Base-by-base conservation (phyloP, 2,888 invertebrate species). In the Leucozona laternaria region DNA sequence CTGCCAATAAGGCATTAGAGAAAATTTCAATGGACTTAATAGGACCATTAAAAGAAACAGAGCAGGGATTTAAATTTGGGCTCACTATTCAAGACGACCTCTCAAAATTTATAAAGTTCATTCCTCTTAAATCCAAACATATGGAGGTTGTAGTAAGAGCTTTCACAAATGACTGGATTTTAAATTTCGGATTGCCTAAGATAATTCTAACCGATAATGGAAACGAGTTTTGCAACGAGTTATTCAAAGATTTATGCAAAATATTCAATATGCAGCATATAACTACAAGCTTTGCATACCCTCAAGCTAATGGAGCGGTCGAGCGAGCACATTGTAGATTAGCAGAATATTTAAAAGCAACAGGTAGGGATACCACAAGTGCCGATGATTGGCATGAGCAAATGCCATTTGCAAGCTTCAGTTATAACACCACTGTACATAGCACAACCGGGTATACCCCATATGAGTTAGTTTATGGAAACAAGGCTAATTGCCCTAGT, bases 401-500 rank as follows among this genome's bases (percentile, higher is more conserved):
- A 15, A 50, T 66, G 66, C 50, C 66, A 28, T 45, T 28, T 50
- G 66, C 50, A 55, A 70, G 37, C n/a, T 71, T 57, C 22, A 57
- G 71, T 57, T 71, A 57, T 37, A 55, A 45, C 17, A 71, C 71
- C 43, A 57, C 71, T 28, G 28, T 57, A 17, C 71, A 71, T 20
- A 43, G 45, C 34, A 71, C 57, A 22, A 71, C 31, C 8, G 57
- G 43, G 11, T 71, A 71, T 11, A 71, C 57, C 28, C 57, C 71
- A 5, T 71, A 71, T 13, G 57, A 71, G 31, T 57, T 57, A 57
- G 57, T 71, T 45, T 71, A 57, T 22, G 55, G 71, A 28, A 57
- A 43, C 17, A 40, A 15, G 5, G 57, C 71, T 55, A 71, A 71
- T 57, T 43, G 43, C n/a, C 66, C 50, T n/a, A 66, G 45, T 28